phyloP scores from a whole-genome alignment of 1,140 invertebrate genomes.

The Eupristina koningsbergeri region DNA sequence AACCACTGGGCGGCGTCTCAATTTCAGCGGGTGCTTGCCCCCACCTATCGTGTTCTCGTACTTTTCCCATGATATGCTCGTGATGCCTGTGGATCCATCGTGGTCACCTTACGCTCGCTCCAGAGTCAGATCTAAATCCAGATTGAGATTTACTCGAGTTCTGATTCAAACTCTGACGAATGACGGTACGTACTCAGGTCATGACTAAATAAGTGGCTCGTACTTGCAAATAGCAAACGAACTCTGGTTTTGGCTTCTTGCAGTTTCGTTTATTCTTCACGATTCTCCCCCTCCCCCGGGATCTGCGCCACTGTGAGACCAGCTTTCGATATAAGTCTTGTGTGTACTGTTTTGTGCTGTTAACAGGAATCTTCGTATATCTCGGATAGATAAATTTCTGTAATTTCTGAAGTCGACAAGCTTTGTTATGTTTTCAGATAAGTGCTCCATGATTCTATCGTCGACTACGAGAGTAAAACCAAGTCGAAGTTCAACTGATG shows the following conservation, averaged over 20 bases:
- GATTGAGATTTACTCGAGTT: no score
- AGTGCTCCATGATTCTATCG: background rate
- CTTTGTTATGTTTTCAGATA: background rate
- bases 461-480: background rate
- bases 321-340: background rate
- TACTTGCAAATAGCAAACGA: background rate
- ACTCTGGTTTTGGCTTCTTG: background rate
- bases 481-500: background rate
- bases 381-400: conserved; percentile 1
- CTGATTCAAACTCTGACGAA: no score
- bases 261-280: no score
- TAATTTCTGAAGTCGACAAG: background rate
- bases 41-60: background rate
- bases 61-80: background rate
- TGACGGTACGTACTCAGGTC: background rate
- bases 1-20: conserved; percentile 35
- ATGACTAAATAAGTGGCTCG: background rate
- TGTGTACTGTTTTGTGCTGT: background rate
- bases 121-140: no score
- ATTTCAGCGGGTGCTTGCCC: background rate
- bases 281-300: background rate
- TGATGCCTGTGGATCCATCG: background rate
- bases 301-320: background rate
- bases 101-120: background rate
- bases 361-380: background rate